These are phyloP conservation scores for Porphyrio hochstetteri DNA, from an alignment of 2,113 vertebrate genomes.

Conservation along the genomic window DNA sequence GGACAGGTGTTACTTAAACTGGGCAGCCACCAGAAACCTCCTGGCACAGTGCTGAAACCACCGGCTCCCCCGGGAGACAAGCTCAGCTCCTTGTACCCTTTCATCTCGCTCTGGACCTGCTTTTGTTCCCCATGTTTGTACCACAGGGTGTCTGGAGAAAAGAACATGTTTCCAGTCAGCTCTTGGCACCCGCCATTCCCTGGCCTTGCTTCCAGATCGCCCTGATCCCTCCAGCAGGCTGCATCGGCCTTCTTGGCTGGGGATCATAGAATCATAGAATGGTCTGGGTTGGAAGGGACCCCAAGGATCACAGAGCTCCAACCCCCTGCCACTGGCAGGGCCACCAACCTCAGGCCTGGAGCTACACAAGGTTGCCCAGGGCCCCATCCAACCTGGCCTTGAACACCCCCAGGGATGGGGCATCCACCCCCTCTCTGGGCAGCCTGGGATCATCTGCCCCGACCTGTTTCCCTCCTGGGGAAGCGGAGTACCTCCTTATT, in stretches of 20 bases:
- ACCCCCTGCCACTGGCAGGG: no score
- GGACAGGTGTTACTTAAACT: neutral
- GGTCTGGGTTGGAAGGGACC: no score
- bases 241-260: accelerated
- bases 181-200: neutral
- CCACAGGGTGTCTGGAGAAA: neutral
- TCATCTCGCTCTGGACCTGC: accelerated
- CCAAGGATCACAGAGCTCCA: no score
- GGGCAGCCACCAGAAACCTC: neutral
- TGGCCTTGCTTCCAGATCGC: neutral
- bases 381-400: no score
- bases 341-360: no score
- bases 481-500: neutral
- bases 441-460: neutral
- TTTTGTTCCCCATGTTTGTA: neutral
- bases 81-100: neutral
- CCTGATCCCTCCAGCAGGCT: neutral
- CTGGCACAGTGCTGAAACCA: no score
- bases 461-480: neutral
- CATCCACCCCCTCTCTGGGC: no score
- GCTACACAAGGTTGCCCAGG: no score
- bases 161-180: neutral
- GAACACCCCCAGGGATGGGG: no score
- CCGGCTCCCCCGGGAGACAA: neutral
- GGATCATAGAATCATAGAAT: no score